Evolutionary conservation across 2,888 invertebrate species (phyloP).

Genomic region (Melinopterus prodromus): DNA sequence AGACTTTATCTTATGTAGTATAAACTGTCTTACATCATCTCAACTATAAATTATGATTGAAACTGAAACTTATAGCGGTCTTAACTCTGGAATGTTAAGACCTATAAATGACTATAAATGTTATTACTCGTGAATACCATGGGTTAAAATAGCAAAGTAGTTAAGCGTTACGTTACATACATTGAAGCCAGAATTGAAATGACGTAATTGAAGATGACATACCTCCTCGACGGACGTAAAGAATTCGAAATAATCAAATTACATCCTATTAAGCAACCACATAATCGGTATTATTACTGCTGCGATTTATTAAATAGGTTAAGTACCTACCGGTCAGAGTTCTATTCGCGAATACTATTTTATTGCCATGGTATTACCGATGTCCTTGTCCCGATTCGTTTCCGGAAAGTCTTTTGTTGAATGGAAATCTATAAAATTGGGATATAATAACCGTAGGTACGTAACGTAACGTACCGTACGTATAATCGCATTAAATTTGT

Average conservation of each 20-base stretch:
- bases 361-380: too few relatives aligned
- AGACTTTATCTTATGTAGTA: too few relatives aligned
- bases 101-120: not conserved
- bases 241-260: not conserved
- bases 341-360: not conserved
- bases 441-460: not conserved
- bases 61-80: not conserved
- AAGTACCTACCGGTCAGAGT: not conserved
- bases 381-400: too few relatives aligned
- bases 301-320: slow-evolving; percentile 4
- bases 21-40: too few relatives aligned
- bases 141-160: not conserved
- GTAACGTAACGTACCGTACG: not conserved
- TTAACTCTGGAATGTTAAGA: not conserved
- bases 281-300: not conserved
- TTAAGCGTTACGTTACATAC: too few relatives aligned
- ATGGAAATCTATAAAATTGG: not conserved
- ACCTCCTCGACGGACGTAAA: not conserved
- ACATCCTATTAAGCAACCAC: not conserved
- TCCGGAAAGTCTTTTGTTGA: too few relatives aligned
- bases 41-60: not conserved
- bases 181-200: not conserved
- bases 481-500: not conserved
- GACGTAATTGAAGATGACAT: not conserved
- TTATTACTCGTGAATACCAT: not conserved